phyloP scores from a whole-genome alignment of 2,113 vertebrate genomes.

The Neodontobutis hainanensis region DNA sequence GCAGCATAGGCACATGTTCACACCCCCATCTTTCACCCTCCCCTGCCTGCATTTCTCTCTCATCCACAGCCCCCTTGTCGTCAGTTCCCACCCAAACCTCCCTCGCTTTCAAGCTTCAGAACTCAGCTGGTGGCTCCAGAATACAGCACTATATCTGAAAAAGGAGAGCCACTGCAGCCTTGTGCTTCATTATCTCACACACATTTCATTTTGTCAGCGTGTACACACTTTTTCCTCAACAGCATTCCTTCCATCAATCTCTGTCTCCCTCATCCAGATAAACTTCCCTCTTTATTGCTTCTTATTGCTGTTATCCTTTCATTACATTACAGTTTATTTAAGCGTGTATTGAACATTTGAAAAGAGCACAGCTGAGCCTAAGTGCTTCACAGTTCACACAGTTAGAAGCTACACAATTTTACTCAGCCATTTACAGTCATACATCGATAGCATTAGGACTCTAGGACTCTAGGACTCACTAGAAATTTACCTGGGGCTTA shows the following conservation, averaged over 20 bases:
- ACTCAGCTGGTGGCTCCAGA: conserved; percentile 24
- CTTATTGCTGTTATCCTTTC: background rate
- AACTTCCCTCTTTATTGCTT: background rate
- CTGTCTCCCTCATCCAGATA: conserved; percentile 5
- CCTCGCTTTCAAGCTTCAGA: conserved; percentile 31
- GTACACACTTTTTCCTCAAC: background rate
- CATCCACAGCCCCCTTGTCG: conserved; percentile 18
- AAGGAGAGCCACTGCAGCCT: conserved; percentile 16
- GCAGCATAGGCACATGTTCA: conserved; percentile 25
- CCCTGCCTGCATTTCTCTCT: conserved; percentile 19
- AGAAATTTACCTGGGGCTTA: no score
- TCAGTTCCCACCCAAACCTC: conserved; percentile 1
- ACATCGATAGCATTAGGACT: no score
- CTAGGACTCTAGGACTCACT: no score
- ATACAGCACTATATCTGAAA: conserved; percentile 1
- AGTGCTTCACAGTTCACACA: no score
- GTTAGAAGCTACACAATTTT: no score
- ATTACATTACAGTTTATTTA: no score
- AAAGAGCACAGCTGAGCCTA: no score
- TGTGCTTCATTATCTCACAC: conserved; percentile 26
- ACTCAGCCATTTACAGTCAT: no score
- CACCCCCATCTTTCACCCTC: conserved; percentile 17
- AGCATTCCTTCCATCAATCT: background rate
- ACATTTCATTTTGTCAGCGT: no score
- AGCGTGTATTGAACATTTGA: no score